Evolutionary conservation across 2,797 vertebrate genomes (phyloP), one percentile per base, ranked within the genome.

Genomic region (Sparus aurata): DNA sequence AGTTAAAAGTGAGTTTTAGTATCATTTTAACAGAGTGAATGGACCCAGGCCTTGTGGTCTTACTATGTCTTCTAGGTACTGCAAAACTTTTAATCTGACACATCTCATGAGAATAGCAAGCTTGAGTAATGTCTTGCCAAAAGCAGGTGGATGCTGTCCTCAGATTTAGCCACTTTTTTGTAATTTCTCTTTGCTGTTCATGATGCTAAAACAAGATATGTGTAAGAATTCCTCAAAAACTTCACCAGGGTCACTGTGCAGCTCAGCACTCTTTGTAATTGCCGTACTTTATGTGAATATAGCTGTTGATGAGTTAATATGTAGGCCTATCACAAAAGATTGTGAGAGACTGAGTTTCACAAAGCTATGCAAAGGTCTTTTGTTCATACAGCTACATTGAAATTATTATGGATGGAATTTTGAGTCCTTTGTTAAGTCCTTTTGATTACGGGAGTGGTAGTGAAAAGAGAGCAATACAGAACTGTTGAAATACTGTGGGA

Each of bases 251-350:
- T 61, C 15, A 63, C 30, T 47, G 27, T 55, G 23, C 11, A 43
- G 17, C 1, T 12, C 25, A 62, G 12, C 46, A 18, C 60, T 23
- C n/a, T 41, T 2, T 53, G 30, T 68, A 46, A n/a, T 63, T 72
- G 23, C n/a, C 20, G 54, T 55, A 25, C 43, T 65, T 74, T 58
- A 34, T 72, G 10, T 70, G 16, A 73, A 38, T 38, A 38, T 46
- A 65, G 55, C 22, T 62, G 45, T 50, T 67, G 50, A 75, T 86
- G 23, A 75, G 75, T 84, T 84, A 83, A 85, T 87, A 59, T 76
- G 27, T 63, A 75, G 79, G 71, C 45, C 16, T 76, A 59, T 85
- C 65, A 60, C 58, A 70, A 77, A 34, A 46, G 38, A 61, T 43
- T 67, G 18, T 70, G 72, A 76, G 38, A 53, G 57, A 69, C 38